Conservation (phyloP, 2,888 invertebrate genomes). For the Thumatha senex region DNA sequence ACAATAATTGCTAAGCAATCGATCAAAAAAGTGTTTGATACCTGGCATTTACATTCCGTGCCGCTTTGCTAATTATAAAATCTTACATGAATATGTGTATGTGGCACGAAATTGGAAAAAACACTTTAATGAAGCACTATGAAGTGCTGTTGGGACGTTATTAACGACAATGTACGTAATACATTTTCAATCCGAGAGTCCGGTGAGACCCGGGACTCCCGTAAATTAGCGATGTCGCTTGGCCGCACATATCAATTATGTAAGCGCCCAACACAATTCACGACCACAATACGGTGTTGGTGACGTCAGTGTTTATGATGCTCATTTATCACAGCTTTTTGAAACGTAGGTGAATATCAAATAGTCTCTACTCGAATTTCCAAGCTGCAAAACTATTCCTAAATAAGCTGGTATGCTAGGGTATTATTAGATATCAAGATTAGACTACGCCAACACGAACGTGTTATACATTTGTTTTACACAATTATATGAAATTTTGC, state of each 20-base stretch:
- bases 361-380: constrained; percentile 1
- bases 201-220: constrained; percentile 42
- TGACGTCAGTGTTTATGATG: constrained; percentile 48
- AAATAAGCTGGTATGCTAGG: not conserved
- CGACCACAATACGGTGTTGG: constrained; percentile 49
- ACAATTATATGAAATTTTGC: not conserved
- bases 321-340: constrained; percentile 46
- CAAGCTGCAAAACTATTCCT: constrained; percentile 6
- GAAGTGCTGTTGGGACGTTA: too few species aligned
- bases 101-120: too few species aligned
- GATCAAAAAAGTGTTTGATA: too few species aligned
- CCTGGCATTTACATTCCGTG: too few species aligned
- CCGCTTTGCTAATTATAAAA: too few species aligned
- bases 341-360: constrained; percentile 16
- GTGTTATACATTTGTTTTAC: not conserved
- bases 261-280: constrained; percentile 55
- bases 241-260: constrained; percentile 61
- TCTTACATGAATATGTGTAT: too few species aligned
- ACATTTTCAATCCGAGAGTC: constrained; percentile 59
- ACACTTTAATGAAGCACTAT: too few species aligned
- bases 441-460: not conserved
- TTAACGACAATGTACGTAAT: constrained; percentile 27
- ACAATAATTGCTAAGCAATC: too few species aligned
- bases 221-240: constrained; percentile 63
- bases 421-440: not conserved